phyloP scores from a whole-genome alignment of 2,797 vertebrate genomes.

The Triplophysa bombifrons region DNA sequence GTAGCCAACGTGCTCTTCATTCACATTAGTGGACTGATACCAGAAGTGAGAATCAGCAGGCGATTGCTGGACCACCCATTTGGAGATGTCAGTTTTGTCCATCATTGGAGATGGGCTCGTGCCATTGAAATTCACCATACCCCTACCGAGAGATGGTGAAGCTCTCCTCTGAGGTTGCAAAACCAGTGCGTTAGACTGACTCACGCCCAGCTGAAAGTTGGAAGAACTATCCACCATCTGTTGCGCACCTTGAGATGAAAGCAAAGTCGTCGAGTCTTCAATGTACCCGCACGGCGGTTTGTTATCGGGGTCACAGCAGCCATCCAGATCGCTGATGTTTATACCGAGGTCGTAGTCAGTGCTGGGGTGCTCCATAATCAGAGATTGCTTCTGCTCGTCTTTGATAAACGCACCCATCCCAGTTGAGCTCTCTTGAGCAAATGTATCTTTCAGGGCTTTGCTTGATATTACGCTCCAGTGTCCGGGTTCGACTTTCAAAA shows the following conservation, averaged over 20 bases:
- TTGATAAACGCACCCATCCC: constrained; percentile 71
- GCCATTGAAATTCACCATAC: constrained; percentile 54
- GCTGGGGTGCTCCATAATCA: constrained; percentile 64
- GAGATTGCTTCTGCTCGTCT: constrained; percentile 70
- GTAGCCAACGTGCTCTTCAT: constrained; percentile 64
- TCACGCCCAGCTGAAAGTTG: constrained; percentile 66
- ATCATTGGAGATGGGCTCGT: constrained; percentile 51
- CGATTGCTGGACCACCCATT: constrained; percentile 65
- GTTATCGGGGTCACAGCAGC: constrained; percentile 58
- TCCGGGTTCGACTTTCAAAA: constrained; percentile 59
- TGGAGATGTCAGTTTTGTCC: constrained; percentile 66
- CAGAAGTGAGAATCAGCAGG: constrained; percentile 66
- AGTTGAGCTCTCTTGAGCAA: constrained; percentile 34
- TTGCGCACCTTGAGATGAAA: constrained; percentile 22
- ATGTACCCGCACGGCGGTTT: constrained; percentile 60
- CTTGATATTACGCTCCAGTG: constrained; percentile 64
- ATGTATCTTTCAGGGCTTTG: constrained; percentile 52
- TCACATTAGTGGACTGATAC: constrained; percentile 62
- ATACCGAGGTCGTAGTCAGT: constrained; percentile 59
- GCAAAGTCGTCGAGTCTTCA: constrained; percentile 52
- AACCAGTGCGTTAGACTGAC: constrained; percentile 58
- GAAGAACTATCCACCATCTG: constrained; percentile 54
- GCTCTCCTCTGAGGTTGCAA: constrained; percentile 52
- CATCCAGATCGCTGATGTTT: constrained; percentile 58
- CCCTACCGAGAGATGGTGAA: constrained; percentile 49